These are phyloP conservation scores for Elysia crispata DNA, from an alignment of 2,888 invertebrate genomes.

Conservation along the genomic window DNA sequence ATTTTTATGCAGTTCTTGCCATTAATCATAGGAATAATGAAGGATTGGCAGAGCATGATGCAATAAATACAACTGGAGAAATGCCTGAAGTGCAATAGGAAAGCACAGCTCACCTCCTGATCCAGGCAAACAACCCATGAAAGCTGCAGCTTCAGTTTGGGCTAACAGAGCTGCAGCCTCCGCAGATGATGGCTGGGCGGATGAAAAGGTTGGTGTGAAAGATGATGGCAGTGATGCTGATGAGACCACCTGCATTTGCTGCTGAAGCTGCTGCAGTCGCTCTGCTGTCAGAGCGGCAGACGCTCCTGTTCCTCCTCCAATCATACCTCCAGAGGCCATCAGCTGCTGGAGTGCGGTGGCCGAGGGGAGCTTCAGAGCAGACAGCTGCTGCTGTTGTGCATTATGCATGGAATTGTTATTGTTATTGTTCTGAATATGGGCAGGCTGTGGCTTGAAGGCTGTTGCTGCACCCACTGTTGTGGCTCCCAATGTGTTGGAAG, in stretches of 20 bases:
- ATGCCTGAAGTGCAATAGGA: neutral
- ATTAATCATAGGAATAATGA: no score
- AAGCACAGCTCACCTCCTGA: neutral
- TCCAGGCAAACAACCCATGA: constrained; percentile 33
- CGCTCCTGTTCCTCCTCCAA: neutral
- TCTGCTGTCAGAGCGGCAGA: constrained; percentile 6
- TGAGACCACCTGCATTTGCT: constrained; percentile 21
- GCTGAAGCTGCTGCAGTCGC: constrained; percentile 22
- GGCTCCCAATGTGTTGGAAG: neutral
- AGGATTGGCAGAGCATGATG: neutral
- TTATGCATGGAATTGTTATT: neutral
- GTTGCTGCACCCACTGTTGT: neutral
- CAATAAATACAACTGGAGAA: no score
- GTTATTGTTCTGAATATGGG: no score
- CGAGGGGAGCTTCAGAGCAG: no score
- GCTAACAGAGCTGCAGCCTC: no score
- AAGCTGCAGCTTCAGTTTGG: constrained; percentile 1
- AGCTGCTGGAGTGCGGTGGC: no score
- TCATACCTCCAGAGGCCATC: no score
- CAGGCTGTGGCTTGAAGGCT: no score
- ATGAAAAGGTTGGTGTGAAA: no score
- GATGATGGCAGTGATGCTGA: neutral
- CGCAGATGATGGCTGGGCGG: no score
- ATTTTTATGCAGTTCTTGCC: no score
- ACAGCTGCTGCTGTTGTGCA: constrained; percentile 5